phyloP scores from a whole-genome alignment of 1,140 invertebrate species.

The Physella acuta region DNA sequence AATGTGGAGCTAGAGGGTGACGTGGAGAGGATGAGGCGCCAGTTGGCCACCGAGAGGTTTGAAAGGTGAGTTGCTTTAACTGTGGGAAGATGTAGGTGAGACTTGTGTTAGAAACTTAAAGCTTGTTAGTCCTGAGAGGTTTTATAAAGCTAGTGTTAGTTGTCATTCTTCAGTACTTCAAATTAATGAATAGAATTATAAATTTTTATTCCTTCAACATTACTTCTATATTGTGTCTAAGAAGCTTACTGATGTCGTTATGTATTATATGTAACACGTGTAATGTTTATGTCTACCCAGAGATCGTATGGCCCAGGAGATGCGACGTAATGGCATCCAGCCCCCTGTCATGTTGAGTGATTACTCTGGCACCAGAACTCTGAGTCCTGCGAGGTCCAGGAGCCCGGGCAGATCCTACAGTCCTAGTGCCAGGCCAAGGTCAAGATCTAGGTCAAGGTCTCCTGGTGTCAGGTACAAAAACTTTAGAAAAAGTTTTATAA shows the following conservation, averaged over 20 bases:
- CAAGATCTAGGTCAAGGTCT: constrained; percentile 24
- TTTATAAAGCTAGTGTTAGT: too few species aligned
- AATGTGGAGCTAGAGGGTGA: constrained; percentile 60
- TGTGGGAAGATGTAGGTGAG: too few species aligned
- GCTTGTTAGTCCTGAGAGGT: too few species aligned
- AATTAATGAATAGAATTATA: too few species aligned
- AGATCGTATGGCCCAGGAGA: constrained; percentile 50
- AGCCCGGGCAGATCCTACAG: constrained; percentile 28
- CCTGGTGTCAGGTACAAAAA: constrained; percentile 18
- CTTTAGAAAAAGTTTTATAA: too few species aligned
- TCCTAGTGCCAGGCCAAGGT: background rate
- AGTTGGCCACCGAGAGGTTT: constrained; percentile 59
- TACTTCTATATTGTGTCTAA: too few species aligned
- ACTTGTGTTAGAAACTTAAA: too few species aligned
- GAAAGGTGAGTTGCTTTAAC: too few species aligned
- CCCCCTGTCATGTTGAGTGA: constrained; percentile 50
- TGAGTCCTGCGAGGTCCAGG: constrained; percentile 37
- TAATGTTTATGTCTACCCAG: constrained; percentile 26
- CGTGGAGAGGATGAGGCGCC: constrained; percentile 53
- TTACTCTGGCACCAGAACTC: constrained; percentile 34
- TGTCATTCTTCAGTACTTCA: too few species aligned
- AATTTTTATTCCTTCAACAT: too few species aligned
- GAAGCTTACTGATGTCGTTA: too few species aligned
- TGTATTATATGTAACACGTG: too few species aligned
- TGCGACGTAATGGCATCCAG: constrained; percentile 46